Evolutionary conservation across 30 jellyfish, hydroid and myxozoan species (phyloP), one percentile per base, ranked within the genome.

Genomic region (Clytia hemisphaerica): DNA sequence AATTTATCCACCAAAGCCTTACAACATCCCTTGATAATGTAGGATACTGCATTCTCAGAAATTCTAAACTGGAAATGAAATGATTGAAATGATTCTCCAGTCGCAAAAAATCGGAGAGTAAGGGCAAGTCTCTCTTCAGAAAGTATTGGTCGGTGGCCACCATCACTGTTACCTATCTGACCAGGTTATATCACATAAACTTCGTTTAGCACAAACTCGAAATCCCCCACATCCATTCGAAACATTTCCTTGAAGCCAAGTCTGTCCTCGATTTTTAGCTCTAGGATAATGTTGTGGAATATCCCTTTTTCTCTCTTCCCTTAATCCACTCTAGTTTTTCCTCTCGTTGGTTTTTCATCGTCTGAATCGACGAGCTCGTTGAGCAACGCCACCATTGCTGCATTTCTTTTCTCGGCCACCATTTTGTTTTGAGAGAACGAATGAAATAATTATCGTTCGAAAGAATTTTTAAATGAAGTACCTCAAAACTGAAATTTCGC

Each of bases 1-100:
- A n/a, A n/a, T n/a, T n/a, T n/a, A n/a, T n/a, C n/a, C n/a, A n/a
- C 16, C 38, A 24, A 48, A 25, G 37, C 33, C 31, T 63, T 26
- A 44, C 61, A 16, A 14, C 74, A 49, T 31, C 67, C 67, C 21
- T 71, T 62, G 36, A 71, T 35, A 63, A 71, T 71, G n/a, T n/a
- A n/a, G n/a, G n/a, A 71, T 2, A 42, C 54, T 15, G 72, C 83
- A 40, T 61, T 66, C 33, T 37, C 29, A 9, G 81, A 58, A 14
- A 73, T 73, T 36, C 85, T 22, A 36, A 34, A 37, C 37, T 59
- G 85, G 69, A 58, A 73, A 42, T 53, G 30, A 19, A 58, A 50
- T 15, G 85, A 73, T 33, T 49, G n/a, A 29, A 44, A 71, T 42
- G 83, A 21, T 71, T 71, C 74, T 18, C 66, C 83, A 22, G 78